A percentile compares a stretch with the other conserved stretches of the same genome.
Evolutionary conservation across 2,888 invertebrate species (phyloP).

Genomic region (Eupithecia subfuscata): DNA sequence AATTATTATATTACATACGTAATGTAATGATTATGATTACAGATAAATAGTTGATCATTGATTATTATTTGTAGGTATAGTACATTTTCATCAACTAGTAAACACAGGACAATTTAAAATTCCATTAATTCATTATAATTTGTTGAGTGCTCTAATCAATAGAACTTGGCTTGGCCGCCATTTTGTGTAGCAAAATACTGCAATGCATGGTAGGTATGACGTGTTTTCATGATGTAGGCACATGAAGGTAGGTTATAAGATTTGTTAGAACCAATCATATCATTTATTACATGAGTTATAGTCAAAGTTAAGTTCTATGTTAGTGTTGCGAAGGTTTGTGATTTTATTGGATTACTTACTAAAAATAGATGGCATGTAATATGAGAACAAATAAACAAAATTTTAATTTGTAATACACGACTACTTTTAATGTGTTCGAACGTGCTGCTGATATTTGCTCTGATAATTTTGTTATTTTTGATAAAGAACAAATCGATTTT

Average conservation of each 20-base stretch:
- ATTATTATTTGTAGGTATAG: neutral
- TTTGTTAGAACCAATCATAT: neutral
- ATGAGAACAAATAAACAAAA: neutral
- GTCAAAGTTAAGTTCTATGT: neutral
- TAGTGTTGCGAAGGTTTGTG: neutral
- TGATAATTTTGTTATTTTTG: neutral
- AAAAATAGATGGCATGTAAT: neutral
- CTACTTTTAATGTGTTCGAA: neutral
- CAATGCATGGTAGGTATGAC: constrained; percentile 26
- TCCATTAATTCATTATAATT: neutral
- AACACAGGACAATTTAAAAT: neutral
- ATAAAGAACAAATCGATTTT: neutral
- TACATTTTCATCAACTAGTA: neutral
- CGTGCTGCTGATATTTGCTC: neutral
- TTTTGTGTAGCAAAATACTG: constrained; percentile 37
- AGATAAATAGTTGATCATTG: neutral
- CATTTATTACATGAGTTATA: too few species aligned
- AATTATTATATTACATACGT: too few species aligned
- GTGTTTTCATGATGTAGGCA: constrained; percentile 15
- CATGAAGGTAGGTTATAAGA: neutral
- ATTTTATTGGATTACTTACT: neutral
- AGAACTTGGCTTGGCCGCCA: constrained; percentile 26
- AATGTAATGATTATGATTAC: neutral
- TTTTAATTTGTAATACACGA: neutral
- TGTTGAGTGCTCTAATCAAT: neutral